These are phyloP conservation scores for Planiliza haematocheilus DNA, from an alignment of 2,113 vertebrate genomes.

Conservation along the genomic window DNA sequence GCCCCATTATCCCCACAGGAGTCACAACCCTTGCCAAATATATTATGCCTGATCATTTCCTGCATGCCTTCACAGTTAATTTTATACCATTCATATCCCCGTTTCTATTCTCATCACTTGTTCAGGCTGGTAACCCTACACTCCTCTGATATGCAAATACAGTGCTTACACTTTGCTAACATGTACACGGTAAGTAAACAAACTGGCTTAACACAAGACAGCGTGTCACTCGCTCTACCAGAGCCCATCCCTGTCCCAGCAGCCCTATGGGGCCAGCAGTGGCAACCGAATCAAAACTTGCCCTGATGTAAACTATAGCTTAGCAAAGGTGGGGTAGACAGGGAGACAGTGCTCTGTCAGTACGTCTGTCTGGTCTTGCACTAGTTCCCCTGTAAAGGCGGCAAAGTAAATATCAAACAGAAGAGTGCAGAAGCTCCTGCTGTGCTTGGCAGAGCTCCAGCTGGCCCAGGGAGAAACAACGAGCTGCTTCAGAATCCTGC, in stretches of 20 bases:
- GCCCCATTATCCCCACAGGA: slow-evolving; percentile 71
- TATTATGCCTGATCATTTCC: slow-evolving; percentile 40
- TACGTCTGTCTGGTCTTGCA: slow-evolving; percentile 76
- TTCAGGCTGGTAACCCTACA: slow-evolving; percentile 13
- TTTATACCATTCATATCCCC: slow-evolving; percentile 27
- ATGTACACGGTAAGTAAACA: not conserved
- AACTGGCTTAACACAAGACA: slow-evolving; percentile 17
- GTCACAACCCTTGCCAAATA: slow-evolving; percentile 61
- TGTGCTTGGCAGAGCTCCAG: slow-evolving; percentile 81
- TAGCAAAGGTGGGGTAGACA: slow-evolving; percentile 53
- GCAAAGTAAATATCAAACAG: slow-evolving; percentile 86
- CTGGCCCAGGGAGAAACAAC: slow-evolving; percentile 72
- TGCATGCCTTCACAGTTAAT: slow-evolving; percentile 47
- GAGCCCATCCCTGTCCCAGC: not conserved
- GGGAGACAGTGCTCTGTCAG: slow-evolving; percentile 66
- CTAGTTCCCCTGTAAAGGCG: slow-evolving; percentile 75
- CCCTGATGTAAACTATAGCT: slow-evolving; percentile 46
- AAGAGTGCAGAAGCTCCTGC: slow-evolving; percentile 80
- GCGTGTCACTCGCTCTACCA: slow-evolving; percentile 14
- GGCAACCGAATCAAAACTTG: slow-evolving; percentile 35
- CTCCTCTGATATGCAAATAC: not conserved
- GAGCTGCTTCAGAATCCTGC: slow-evolving; percentile 76
- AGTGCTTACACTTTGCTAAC: not conserved
- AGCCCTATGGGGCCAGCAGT: not conserved
- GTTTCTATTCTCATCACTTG: slow-evolving; percentile 20